Conservation (phyloP, 2,113 vertebrate genomes). For the Rhagologus leucostigma region DNA sequence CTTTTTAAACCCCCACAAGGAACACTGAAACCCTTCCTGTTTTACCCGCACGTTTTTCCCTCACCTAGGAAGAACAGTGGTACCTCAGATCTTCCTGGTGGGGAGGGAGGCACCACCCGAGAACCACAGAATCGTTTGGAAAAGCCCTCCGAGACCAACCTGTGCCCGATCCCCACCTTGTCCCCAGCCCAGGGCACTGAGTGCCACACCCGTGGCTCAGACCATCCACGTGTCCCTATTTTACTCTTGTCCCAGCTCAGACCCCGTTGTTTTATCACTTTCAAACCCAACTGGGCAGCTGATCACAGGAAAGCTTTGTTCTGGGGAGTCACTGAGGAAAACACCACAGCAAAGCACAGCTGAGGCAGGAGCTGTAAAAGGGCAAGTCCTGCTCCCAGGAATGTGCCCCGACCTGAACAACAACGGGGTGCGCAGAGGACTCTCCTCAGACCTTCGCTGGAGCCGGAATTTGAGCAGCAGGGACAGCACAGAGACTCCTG, state of each 20-base stretch:
- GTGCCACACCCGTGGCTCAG: background rate
- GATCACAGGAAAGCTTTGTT: background rate
- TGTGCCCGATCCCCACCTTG: background rate
- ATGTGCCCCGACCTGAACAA: constrained; percentile 43
- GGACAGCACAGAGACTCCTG: background rate
- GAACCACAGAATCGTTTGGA: background rate
- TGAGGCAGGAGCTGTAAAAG: background rate
- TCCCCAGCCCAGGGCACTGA: background rate
- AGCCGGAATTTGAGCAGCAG: background rate
- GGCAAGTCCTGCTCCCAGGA: background rate
- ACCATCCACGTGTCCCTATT: rapidly evolving
- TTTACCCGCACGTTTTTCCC: background rate
- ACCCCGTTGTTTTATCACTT: background rate
- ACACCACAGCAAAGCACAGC: background rate
- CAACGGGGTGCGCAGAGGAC: background rate
- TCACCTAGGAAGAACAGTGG: background rate
- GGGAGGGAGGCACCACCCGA: rapidly evolving
- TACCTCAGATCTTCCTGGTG: background rate
- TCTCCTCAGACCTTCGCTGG: background rate
- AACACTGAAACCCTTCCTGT: background rate
- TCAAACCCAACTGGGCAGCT: background rate
- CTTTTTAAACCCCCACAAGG: background rate
- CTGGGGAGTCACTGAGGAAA: background rate
- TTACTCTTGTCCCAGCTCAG: background rate
- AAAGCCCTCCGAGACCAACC: background rate